These are phyloP conservation scores for Capra hircus DNA, from an alignment of 2,113 vertebrate genomes.

Conservation along the genomic window DNA sequence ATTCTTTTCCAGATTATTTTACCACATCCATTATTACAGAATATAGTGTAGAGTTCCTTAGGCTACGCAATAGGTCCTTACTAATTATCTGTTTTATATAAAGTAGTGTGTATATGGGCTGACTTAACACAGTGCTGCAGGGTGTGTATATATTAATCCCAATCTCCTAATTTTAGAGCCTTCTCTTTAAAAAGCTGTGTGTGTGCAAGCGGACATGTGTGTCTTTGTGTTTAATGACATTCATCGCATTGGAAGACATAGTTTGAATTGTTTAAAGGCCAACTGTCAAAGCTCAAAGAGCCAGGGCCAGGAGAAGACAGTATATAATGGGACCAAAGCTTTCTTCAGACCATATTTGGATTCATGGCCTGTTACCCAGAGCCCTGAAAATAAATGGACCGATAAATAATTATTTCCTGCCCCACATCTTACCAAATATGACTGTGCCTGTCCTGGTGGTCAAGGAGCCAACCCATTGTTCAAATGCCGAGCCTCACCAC, in stretches of 20 bases:
- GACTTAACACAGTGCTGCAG: background rate
- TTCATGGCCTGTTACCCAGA: slow-evolving; percentile 37
- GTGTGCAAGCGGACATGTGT: background rate
- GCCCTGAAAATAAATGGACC: slow-evolving; percentile 62
- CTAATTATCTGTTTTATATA: background rate
- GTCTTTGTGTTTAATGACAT: background rate
- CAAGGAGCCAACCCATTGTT: slow-evolving; percentile 62
- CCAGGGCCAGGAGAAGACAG: background rate
- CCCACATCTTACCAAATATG: slow-evolving; percentile 66
- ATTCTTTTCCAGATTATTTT: background rate
- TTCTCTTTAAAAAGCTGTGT: background rate
- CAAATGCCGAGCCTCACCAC: slow-evolving; percentile 11
- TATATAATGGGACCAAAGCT: background rate
- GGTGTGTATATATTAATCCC: background rate
- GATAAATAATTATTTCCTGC: slow-evolving; percentile 66
- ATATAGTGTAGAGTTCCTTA: background rate
- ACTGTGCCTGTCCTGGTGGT: slow-evolving; percentile 31
- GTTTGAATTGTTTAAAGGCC: slow-evolving; percentile 8
- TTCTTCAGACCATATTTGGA: slow-evolving; percentile 70
- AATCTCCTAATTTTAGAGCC: background rate
- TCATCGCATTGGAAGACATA: background rate
- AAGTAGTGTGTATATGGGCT: background rate
- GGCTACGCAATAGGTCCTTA: background rate
- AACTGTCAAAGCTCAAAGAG: background rate
- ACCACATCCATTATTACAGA: too few relatives aligned